These are phyloP conservation scores for Phaethon lepturus DNA, from an alignment of 2,113 vertebrate genomes.

Conservation along the genomic window DNA sequence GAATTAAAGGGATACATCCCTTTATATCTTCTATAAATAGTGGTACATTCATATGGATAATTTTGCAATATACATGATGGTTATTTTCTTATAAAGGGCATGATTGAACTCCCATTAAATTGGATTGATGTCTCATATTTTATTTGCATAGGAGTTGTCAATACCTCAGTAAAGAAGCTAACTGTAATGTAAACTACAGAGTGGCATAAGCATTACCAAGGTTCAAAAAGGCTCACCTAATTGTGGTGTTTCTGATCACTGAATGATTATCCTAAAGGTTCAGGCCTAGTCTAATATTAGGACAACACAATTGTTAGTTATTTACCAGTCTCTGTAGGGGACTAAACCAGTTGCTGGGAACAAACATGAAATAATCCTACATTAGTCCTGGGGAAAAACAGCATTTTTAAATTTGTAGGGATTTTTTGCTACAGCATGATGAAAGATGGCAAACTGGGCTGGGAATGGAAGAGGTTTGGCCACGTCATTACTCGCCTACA, in stretches of 20 bases:
- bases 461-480: not conserved
- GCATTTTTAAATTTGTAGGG: not conserved
- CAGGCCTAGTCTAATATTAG: not conserved
- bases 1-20: not conserved
- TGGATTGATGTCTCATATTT: not conserved
- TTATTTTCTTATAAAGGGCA: constrained; percentile 25
- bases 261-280: not conserved
- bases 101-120: not conserved
- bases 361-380: not conserved
- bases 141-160: not conserved
- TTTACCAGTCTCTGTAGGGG: not conserved
- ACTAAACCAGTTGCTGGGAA: not conserved
- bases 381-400: not conserved
- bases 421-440: not conserved
- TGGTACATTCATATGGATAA: not conserved
- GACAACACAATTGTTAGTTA: not conserved
- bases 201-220: not conserved
- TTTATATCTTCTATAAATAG: constrained; percentile 14
- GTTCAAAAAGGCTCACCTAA: not conserved
- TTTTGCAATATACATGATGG: not conserved
- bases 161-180: not conserved
- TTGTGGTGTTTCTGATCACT: not conserved
- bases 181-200: not conserved
- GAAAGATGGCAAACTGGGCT: not conserved
- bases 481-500: fast-evolving